A percentile compares a stretch with the other conserved stretches of the same genome.
Evolutionary conservation across 2,888 invertebrate species (phyloP).

Genomic region (Acronicta aceris): DNA sequence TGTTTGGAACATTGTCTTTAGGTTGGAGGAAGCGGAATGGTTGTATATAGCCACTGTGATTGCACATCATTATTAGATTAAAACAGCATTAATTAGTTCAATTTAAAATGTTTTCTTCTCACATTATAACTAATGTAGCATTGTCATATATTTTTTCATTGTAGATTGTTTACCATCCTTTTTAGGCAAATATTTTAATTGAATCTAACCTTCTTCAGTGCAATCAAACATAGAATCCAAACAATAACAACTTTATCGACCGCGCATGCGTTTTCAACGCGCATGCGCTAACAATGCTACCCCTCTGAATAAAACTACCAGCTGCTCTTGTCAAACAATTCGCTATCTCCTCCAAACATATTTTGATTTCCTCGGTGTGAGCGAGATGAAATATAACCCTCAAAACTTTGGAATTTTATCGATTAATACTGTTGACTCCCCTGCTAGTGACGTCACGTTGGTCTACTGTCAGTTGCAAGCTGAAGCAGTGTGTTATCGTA

Average conservation of each 20-base stretch:
- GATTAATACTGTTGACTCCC: background rate
- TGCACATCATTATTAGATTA: no score
- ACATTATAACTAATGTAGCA: no score
- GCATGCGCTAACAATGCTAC: constrained; percentile 48
- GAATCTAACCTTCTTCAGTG: background rate
- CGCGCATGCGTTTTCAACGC: constrained; percentile 43
- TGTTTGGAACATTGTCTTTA: no score
- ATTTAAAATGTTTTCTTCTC: no score
- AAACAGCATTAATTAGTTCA: no score
- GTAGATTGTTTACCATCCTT: no score
- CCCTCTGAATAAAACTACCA: constrained; percentile 24
- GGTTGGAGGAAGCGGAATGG: no score
- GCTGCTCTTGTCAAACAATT: constrained; percentile 21
- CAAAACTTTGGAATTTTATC: constrained; percentile 1
- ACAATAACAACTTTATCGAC: constrained; percentile 35
- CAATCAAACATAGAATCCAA: constrained; percentile 12
- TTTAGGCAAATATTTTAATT: no score
- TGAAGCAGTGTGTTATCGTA: constrained; percentile 11
- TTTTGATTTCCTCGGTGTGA: background rate
- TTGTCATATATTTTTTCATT: no score
- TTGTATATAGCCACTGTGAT: no score
- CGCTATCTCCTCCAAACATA: constrained; percentile 22
- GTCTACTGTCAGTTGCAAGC: constrained; percentile 13
- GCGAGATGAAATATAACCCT: constrained; percentile 1
- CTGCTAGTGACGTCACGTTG: constrained; percentile 7